Percentiles rank a stretch among this genome's conserved stretches.
Conservation (phyloP, 2,797 vertebrate genomes). For the Tokudaia muenninki region DNA sequence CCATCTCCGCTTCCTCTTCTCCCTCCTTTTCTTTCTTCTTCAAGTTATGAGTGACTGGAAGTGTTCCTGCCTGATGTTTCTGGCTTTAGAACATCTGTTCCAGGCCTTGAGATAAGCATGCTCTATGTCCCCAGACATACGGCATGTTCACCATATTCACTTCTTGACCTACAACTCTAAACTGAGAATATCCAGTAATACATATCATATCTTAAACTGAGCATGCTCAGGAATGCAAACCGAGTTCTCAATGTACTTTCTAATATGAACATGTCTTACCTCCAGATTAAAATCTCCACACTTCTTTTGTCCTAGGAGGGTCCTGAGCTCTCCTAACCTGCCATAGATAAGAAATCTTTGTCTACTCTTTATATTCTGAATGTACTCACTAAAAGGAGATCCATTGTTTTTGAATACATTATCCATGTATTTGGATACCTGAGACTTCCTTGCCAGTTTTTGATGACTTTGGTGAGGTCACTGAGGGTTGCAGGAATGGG, state of each 20-base stretch:
- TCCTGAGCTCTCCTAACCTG: background rate
- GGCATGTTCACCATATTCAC: too few species aligned
- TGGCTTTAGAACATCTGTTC: background rate
- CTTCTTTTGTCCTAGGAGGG: background rate
- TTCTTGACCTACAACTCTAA: background rate
- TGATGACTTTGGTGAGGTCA: background rate
- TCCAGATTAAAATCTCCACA: background rate
- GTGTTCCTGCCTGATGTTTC: background rate
- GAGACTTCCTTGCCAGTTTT: background rate
- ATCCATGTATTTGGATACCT: background rate
- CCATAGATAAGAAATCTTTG: background rate
- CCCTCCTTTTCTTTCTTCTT: background rate
- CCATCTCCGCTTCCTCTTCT: background rate
- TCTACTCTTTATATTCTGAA: background rate
- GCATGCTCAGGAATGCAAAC: background rate
- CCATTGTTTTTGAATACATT: background rate
- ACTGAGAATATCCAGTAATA: background rate
- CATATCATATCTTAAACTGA: background rate
- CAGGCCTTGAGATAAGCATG: background rate
- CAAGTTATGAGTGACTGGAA: background rate
- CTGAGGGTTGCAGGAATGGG: background rate
- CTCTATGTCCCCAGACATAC: background rate
- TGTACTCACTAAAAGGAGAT: background rate
- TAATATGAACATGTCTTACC: background rate
- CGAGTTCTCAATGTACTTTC: background rate